These are phyloP conservation scores for Cervus canadensis DNA, from an alignment of 2,113 vertebrate genomes.

Conservation along the genomic window DNA sequence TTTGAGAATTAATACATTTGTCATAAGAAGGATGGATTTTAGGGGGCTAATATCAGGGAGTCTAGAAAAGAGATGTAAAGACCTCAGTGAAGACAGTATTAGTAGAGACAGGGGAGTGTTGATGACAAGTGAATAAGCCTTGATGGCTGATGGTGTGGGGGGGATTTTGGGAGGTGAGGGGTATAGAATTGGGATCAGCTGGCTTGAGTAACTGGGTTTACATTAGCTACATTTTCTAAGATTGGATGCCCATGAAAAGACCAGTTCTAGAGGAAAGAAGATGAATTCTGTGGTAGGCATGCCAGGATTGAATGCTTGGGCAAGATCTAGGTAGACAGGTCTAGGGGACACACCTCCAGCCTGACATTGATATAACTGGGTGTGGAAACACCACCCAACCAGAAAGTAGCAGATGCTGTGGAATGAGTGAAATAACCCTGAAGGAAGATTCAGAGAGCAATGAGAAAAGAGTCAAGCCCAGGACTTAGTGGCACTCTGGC, in stretches of 20 bases:
- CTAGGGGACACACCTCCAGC: background rate
- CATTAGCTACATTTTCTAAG: background rate
- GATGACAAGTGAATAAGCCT: background rate
- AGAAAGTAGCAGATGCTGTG: background rate
- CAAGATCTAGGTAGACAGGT: background rate
- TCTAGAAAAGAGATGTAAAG: background rate
- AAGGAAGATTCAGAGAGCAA: background rate
- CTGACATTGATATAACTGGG: background rate
- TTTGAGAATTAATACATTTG: background rate
- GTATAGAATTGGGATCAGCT: background rate
- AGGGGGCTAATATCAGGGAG: background rate
- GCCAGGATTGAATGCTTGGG: background rate
- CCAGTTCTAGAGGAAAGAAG: background rate
- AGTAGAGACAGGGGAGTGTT: background rate
- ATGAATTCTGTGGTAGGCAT: background rate
- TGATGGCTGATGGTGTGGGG: background rate
- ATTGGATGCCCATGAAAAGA: background rate
- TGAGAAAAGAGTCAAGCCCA: background rate
- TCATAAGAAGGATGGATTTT: background rate
- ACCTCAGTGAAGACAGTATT: background rate
- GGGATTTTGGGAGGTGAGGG: background rate
- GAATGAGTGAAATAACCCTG: background rate
- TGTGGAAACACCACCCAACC: background rate
- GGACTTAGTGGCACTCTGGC: background rate
- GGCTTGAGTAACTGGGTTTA: background rate